phyloP scores from a whole-genome alignment of 2,888 invertebrate genomes.

The Tillus elongatus region DNA sequence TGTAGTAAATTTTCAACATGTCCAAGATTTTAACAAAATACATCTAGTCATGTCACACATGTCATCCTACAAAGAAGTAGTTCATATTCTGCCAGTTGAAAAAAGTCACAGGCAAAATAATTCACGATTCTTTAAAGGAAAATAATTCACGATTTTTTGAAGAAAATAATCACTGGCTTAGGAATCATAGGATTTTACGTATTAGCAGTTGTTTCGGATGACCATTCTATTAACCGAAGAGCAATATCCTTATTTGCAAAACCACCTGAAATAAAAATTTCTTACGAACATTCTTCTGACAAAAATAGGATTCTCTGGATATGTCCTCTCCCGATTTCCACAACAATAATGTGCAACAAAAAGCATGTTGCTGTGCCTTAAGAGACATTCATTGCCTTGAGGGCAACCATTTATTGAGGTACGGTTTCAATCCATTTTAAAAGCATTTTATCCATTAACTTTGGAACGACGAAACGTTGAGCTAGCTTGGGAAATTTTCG shows the following conservation, averaged over 20 bases:
- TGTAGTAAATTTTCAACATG: too few species aligned
- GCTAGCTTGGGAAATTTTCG: conserved; percentile 9
- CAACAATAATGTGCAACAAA: neutral
- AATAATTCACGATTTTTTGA: conserved; percentile 10
- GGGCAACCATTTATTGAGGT: neutral
- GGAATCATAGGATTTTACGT: conserved; percentile 18
- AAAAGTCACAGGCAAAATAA: conserved; percentile 12
- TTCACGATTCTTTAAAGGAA: too few species aligned
- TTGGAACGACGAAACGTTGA: conserved; percentile 5
- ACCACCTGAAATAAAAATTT: conserved; percentile 5
- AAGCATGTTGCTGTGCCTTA: neutral
- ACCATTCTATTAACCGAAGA: conserved; percentile 19
- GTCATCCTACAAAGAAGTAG: conserved; percentile 18
- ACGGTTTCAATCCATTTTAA: neutral
- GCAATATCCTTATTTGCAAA: conserved; percentile 13
- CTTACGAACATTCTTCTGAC: conserved; percentile 7
- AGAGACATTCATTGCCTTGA: conserved; percentile 2
- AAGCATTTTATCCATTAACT: neutral
- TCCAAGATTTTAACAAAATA: conserved; percentile 10
- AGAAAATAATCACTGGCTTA: conserved; percentile 17
- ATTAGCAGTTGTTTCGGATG: conserved; percentile 17
- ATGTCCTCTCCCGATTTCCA: neutral
- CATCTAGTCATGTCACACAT: conserved; percentile 5
- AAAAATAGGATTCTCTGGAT: conserved; percentile 3
- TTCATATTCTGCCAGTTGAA: too few species aligned